Evolutionary conservation across 2,888 invertebrate species (phyloP).

Genomic region (Aphelenchoides bicaudatus): DNA sequence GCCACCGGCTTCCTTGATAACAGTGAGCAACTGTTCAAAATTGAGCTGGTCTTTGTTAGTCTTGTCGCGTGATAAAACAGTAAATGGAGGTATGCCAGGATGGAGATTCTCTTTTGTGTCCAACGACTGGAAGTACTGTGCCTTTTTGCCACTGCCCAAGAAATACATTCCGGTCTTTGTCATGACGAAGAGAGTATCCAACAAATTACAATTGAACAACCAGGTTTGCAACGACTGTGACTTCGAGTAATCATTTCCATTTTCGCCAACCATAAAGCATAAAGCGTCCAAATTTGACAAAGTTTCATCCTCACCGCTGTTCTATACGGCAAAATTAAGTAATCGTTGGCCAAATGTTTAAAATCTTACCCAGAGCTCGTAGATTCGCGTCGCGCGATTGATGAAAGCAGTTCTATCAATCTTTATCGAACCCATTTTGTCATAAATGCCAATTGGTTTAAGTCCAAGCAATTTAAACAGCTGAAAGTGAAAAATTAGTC

Average conservation of each 20-base stretch:
- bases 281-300: slow-evolving; percentile 67
- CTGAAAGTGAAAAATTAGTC: no score
- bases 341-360: neutral
- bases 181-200: slow-evolving; percentile 88
- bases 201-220: slow-evolving; percentile 92
- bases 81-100: slow-evolving; percentile 72
- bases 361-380: slow-evolving; percentile 47
- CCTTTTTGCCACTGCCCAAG: slow-evolving; percentile 93
- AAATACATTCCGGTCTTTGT: slow-evolving; percentile 81
- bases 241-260: slow-evolving; percentile 93
- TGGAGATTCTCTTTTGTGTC: slow-evolving; percentile 69
- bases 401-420: slow-evolving; percentile 30
- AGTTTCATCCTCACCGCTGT: slow-evolving; percentile 60
- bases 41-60: slow-evolving; percentile 85
- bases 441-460: no score
- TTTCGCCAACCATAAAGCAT: slow-evolving; percentile 87
- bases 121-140: slow-evolving; percentile 86
- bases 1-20: slow-evolving; percentile 78
- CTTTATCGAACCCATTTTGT: slow-evolving; percentile 6
- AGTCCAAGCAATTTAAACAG: no score
- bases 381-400: slow-evolving; percentile 37
- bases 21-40: slow-evolving; percentile 71
- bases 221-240: slow-evolving; percentile 93
- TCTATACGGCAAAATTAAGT: slow-evolving; percentile 30
- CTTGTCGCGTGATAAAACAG: slow-evolving; percentile 82